A percentile compares a stretch with the other conserved stretches of the same genome.
phyloP scores from a whole-genome alignment of 2,797 vertebrate genomes.

The Leontopithecus rosalia region DNA sequence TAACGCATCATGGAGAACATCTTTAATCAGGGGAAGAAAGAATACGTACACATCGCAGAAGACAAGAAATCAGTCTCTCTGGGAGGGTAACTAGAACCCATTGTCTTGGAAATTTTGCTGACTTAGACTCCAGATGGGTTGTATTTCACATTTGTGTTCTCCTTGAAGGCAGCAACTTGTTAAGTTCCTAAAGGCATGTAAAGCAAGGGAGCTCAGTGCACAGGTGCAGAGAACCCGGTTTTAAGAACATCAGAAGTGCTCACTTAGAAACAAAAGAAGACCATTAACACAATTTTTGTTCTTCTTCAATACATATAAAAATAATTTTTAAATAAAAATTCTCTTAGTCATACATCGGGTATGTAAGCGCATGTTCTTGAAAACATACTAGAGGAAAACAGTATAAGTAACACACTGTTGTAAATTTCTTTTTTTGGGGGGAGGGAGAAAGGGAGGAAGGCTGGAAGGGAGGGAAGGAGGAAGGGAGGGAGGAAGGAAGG shows the following conservation, averaged over 20 bases:
- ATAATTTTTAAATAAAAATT: neutral
- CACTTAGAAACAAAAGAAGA: neutral
- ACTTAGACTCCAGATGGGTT: neutral
- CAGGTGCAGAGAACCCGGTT: neutral
- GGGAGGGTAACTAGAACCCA: neutral
- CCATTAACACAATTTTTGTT: neutral
- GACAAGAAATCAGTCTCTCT: neutral
- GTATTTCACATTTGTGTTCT: neutral
- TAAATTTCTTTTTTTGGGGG: neutral
- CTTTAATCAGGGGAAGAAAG: neutral
- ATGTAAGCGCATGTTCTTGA: rapidly evolving
- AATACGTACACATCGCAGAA: rapidly evolving
- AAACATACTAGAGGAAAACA: neutral
- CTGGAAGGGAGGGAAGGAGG: no score
- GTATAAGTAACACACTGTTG: neutral
- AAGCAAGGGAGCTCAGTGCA: neutral
- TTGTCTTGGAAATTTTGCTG: neutral
- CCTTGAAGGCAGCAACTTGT: neutral
- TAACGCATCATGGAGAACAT: neutral
- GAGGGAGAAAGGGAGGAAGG: no score
- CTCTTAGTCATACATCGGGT: neutral
- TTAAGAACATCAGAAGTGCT: neutral
- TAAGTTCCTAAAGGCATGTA: neutral
- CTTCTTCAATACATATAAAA: neutral
- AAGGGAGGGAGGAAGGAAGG: no score